phyloP scores from a whole-genome alignment of 2,888 invertebrate species.

The Drosophila demipolita region DNA sequence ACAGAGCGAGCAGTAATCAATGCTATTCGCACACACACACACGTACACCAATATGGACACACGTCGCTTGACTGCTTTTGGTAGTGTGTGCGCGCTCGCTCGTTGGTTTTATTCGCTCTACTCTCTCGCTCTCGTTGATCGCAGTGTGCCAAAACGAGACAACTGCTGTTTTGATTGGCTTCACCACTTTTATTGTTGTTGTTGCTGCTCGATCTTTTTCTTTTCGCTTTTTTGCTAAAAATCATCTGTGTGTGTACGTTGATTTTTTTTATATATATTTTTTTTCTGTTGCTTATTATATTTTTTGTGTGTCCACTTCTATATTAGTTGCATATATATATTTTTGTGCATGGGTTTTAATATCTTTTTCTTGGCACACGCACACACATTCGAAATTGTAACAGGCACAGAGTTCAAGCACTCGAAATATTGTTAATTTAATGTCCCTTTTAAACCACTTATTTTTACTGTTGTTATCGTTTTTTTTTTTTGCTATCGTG shows the following conservation, averaged over 20 bases:
- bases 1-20: slow-evolving; percentile 58
- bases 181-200: slow-evolving; percentile 55
- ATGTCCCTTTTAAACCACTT: slow-evolving; percentile 64
- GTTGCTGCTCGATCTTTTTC: slow-evolving; percentile 71
- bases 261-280: slow-evolving; percentile 54
- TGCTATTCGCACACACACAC: slow-evolving; percentile 49
- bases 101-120: slow-evolving; percentile 50
- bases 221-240: slow-evolving; percentile 75
- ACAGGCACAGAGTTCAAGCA: slow-evolving; percentile 63
- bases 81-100: slow-evolving; percentile 48
- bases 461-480: slow-evolving; percentile 10
- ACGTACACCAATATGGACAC: slow-evolving; percentile 50
- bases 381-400: slow-evolving; percentile 42
- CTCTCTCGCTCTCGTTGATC: slow-evolving; percentile 49
- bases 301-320: slow-evolving; percentile 64
- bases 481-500: slow-evolving; percentile 27
- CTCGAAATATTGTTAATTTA: slow-evolving; percentile 65
- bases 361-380: slow-evolving; percentile 48
- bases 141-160: slow-evolving; percentile 66
- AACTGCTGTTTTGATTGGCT: slow-evolving; percentile 79
- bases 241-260: slow-evolving; percentile 80
- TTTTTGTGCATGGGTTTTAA: slow-evolving; percentile 26
- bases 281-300: slow-evolving; percentile 66
- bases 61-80: slow-evolving; percentile 75
- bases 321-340: slow-evolving; percentile 67